Percentiles rank a stretch among this genome's conserved stretches.
These are phyloP conservation scores for Agrochola litura DNA, from an alignment of 2,888 invertebrate genomes.

Conservation along the genomic window DNA sequence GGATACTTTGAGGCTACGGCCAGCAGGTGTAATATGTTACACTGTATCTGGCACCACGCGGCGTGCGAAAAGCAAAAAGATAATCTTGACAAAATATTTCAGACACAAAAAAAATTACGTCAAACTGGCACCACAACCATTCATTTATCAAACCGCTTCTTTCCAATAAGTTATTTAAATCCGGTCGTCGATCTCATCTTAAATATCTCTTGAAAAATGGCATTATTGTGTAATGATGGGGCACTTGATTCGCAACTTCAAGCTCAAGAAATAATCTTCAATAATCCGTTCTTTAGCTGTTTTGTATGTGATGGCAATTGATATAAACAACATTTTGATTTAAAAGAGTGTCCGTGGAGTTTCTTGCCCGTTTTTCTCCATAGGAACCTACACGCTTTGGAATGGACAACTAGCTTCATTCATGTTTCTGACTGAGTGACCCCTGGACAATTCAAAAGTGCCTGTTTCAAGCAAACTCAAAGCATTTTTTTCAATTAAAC, in stretches of 20 bases:
- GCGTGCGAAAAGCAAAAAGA: not conserved
- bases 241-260: not conserved
- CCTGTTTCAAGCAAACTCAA: no score
- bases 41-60: no score
- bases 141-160: not conserved
- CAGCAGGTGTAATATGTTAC: not conserved
- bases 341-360: not conserved
- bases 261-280: not conserved
- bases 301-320: not conserved
- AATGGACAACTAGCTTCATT: not conserved
- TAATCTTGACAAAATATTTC: not conserved
- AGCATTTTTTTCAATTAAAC: no score
- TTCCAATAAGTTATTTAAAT: slow-evolving; percentile 17
- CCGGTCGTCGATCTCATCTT: slow-evolving; percentile 12
- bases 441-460: not conserved
- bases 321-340: not conserved
- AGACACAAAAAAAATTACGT: not conserved
- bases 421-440: not conserved
- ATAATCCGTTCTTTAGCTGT: not conserved
- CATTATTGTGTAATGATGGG: not conserved
- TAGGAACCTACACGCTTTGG: not conserved
- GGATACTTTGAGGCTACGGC: not conserved
- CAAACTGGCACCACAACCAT: not conserved
- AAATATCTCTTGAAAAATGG: not conserved
- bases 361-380: not conserved